These are phyloP conservation scores for Leguminivora glycinivorella DNA, from an alignment of 1,140 invertebrate genomes.

Conservation along the genomic window DNA sequence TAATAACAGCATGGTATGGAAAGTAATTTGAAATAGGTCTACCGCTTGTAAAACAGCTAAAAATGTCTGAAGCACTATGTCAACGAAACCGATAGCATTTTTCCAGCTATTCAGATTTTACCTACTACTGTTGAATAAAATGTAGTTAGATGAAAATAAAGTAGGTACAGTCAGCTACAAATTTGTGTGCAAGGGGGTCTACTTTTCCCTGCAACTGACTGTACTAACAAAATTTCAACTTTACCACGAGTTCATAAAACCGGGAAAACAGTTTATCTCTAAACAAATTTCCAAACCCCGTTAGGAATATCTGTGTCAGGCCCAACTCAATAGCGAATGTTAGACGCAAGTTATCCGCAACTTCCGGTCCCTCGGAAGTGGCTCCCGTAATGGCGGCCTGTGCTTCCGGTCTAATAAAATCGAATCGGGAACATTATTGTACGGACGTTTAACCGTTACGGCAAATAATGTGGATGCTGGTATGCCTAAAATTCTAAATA, in stretches of 20 bases:
- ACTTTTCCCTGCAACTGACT: too few relatives aligned
- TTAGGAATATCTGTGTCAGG: not conserved
- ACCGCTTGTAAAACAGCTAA: too few relatives aligned
- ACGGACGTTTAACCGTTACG: not conserved
- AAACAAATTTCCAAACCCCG: not conserved
- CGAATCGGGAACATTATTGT: conserved; percentile 23
- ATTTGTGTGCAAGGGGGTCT: too few relatives aligned
- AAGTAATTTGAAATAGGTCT: too few relatives aligned
- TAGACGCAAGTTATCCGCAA: conserved; percentile 34
- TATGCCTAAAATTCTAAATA: conserved; percentile 5
- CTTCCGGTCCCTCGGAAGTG: conserved; percentile 28
- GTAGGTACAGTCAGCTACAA: too few relatives aligned
- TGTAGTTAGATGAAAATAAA: too few relatives aligned
- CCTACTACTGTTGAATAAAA: too few relatives aligned
- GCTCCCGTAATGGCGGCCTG: conserved; percentile 37
- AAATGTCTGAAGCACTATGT: too few relatives aligned
- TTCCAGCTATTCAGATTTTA: too few relatives aligned
- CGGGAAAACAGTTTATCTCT: not conserved
- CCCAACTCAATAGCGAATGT: conserved; percentile 27
- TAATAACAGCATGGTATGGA: too few relatives aligned
- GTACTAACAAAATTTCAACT: too few relatives aligned
- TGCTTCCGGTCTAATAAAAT: conserved; percentile 35
- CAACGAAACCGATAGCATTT: too few relatives aligned
- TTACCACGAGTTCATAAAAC: not conserved
- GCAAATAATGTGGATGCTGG: not conserved